Evolutionary conservation across 2,888 invertebrate genomes (phyloP).

Genomic region (Diploptera punctata): DNA sequence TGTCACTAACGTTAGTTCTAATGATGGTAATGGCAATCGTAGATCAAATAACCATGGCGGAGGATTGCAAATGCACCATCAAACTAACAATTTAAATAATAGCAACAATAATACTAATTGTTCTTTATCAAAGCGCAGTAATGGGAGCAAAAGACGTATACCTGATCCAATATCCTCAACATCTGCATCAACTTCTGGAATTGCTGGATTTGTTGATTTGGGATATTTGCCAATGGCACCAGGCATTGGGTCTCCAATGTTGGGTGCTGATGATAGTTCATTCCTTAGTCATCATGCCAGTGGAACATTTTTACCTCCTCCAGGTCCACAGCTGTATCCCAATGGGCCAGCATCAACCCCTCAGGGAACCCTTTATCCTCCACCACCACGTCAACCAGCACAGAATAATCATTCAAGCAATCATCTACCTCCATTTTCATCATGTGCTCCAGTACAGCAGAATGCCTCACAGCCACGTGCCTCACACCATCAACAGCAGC

Average conservation of each 20-base stretch:
- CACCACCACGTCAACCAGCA: slow-evolving; percentile 14
- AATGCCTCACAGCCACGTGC: slow-evolving; percentile 14
- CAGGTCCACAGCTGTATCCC: slow-evolving; percentile 25
- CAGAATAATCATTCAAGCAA: slow-evolving; percentile 9
- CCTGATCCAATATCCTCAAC: slow-evolving; percentile 30
- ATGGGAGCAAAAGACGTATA: slow-evolving; percentile 19
- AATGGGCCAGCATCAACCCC: slow-evolving; percentile 12
- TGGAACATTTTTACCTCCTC: slow-evolving; percentile 14
- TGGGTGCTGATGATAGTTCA: slow-evolving; percentile 26
- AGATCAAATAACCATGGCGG: not conserved
- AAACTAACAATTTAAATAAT: slow-evolving; percentile 4
- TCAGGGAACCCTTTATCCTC: slow-evolving; percentile 33
- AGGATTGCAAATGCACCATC: slow-evolving; percentile 1
- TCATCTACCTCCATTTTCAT: slow-evolving; percentile 18
- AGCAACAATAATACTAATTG: slow-evolving; percentile 5
- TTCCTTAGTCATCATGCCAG: no score
- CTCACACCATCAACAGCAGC: slow-evolving; percentile 16
- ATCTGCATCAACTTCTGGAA: slow-evolving; percentile 24
- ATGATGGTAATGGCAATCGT: not conserved
- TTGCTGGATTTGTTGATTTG: slow-evolving; percentile 33
- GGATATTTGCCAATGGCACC: slow-evolving; percentile 38
- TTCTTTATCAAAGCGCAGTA: slow-evolving; percentile 16
- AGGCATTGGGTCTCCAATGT: slow-evolving; percentile 36
- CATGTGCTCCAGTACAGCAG: slow-evolving; percentile 1
- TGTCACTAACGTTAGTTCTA: not conserved